Base-by-base conservation (phyloP, 2,888 invertebrate genomes). In the Trachelus stipa region DNA sequence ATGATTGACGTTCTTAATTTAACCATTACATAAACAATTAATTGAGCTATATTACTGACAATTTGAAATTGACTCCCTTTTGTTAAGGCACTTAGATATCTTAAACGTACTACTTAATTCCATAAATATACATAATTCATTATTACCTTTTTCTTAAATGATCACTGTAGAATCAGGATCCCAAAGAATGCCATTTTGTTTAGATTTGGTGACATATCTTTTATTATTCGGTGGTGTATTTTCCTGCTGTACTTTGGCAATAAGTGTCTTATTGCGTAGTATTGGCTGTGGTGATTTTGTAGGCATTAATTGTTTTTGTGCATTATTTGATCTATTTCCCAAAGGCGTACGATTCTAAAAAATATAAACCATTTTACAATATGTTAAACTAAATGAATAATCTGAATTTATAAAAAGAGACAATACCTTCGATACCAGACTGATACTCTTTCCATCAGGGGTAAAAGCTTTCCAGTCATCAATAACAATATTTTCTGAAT, bases 271-370 rank as follows among this genome's bases (percentile, higher is more conserved):
- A 9, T 33, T 73, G 12, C 79, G 79, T n/a, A 79, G 12, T 73
- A 76, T n/a, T 69, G 76, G 79, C 30, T 79, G 79, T 4, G 79
- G 79, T 34, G 79, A 79, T 73, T 79, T 79, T 73, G 73, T 77
- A n/a, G 76, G 69, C 73, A 81, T 77, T 30, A 35, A 76, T 77
- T 83, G 82, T 4, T 76, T 73, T 75, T 84, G 83, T 37, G 82
- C 79, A 40, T 88, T 88, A 69, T 90, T 90, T 9, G 89, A 90
- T 75, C 90, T 83, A 78, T 89, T 90, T 73, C 85, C 86, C 40
- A 91, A 82, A 35, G 91, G 90, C 74, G 88, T 88, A 76, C 90
- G 89, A 83, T 81, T 84, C 88, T 89, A 79, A 75, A 83, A 81
- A 34, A 76, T 77, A 73, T 69, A 79, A 73, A 23, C 1, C 11